phyloP scores from a whole-genome alignment of 2,888 invertebrate genomes.

The Chesias legatella region DNA sequence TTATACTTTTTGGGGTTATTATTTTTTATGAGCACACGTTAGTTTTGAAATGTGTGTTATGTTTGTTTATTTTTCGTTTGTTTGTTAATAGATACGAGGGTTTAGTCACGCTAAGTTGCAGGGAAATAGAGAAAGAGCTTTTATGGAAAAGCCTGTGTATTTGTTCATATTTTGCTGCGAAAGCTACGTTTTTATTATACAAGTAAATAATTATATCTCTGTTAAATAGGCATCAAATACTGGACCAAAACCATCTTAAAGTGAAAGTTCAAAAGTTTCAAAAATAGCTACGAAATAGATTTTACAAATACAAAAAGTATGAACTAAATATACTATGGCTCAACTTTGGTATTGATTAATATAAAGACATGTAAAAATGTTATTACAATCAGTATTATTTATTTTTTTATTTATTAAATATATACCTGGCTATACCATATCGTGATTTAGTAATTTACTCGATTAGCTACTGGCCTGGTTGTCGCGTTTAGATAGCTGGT shows the following conservation, averaged over 20 bases:
- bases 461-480: slow-evolving; percentile 41
- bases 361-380: slow-evolving; percentile 15
- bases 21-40: slow-evolving; percentile 29
- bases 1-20: slow-evolving; percentile 26
- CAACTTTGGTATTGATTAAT: slow-evolving; percentile 12
- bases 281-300: too few relatives aligned
- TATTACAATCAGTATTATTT: slow-evolving; percentile 19
- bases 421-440: slow-evolving; percentile 9
- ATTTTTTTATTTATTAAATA: too few relatives aligned
- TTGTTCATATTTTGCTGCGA: too few relatives aligned
- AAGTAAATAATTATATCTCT: too few relatives aligned
- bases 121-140: slow-evolving; percentile 1
- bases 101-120: slow-evolving; percentile 21
- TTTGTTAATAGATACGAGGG: slow-evolving; percentile 15
- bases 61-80: slow-evolving; percentile 24
- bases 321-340: too few relatives aligned
- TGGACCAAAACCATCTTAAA: neutral
- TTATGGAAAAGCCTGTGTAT: too few relatives aligned
- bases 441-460: slow-evolving; percentile 55
- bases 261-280: too few relatives aligned
- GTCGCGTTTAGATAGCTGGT: slow-evolving; percentile 45
- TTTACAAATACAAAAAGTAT: too few relatives aligned
- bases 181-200: too few relatives aligned
- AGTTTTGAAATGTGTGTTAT: slow-evolving; percentile 26
- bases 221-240: too few relatives aligned